Evolutionary conservation across 1,140 invertebrate genomes (phyloP).

Genomic region (Drosophila sp.): DNA sequence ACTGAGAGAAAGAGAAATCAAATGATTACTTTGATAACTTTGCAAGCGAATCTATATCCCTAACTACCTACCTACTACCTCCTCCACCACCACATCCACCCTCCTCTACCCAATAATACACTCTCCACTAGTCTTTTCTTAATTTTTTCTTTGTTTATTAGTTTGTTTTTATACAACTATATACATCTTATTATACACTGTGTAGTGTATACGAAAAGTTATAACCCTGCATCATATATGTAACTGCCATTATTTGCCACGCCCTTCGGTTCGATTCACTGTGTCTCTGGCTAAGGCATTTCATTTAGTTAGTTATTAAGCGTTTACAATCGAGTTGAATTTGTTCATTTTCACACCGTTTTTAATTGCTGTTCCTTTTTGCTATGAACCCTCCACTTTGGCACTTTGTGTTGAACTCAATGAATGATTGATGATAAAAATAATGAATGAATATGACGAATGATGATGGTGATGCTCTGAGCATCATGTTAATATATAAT

Average conservation of each 20-base stretch:
- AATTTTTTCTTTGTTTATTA: not conserved
- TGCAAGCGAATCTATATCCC: constrained; percentile 9
- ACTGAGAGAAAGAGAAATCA: not conserved
- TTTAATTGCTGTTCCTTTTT: constrained; percentile 72
- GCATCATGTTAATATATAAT: constrained; percentile 60
- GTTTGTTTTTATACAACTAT: not conserved
- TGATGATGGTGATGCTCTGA: constrained; percentile 66
- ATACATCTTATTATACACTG: not conserved
- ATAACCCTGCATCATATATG: constrained; percentile 50
- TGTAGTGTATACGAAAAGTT: not conserved
- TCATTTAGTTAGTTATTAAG: constrained; percentile 75
- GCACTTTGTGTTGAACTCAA: constrained; percentile 72
- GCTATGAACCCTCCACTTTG: constrained; percentile 73
- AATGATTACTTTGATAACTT: not conserved
- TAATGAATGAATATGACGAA: constrained; percentile 37
- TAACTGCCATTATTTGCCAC: constrained; percentile 71
- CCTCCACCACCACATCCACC: not conserved
- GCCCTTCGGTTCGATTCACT: constrained; percentile 56
- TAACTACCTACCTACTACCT: constrained; percentile 1
- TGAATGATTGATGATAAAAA: constrained; percentile 22
- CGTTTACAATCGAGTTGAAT: constrained; percentile 67
- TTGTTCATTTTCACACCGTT: constrained; percentile 7
- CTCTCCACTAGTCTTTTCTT: not conserved
- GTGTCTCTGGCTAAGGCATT: constrained; percentile 61
- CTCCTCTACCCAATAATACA: not conserved